Percentiles rank a stretch among this genome's conserved stretches.
These are phyloP conservation scores for Chelon auratus DNA, from an alignment of 2,797 vertebrate genomes.

Conservation along the genomic window DNA sequence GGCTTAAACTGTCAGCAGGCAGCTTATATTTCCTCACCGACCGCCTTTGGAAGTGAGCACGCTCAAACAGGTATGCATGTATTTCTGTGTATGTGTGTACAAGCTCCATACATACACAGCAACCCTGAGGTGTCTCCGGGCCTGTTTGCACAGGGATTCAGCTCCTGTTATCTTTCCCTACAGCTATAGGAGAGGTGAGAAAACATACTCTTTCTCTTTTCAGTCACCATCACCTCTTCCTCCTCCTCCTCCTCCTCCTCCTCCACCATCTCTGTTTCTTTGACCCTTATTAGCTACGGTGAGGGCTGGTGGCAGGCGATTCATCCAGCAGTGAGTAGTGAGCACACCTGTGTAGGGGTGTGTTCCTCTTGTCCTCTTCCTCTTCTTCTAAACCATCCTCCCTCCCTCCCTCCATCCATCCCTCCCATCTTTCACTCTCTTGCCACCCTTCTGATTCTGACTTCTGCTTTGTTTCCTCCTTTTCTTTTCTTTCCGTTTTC, in stretches of 20 bases:
- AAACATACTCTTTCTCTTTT: constrained; percentile 66
- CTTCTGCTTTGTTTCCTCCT: constrained; percentile 26
- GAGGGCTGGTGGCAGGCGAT: constrained; percentile 73
- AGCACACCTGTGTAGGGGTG: constrained; percentile 78
- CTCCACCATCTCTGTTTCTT: constrained; percentile 57
- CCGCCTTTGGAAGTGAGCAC: constrained; percentile 50
- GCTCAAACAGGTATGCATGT: constrained; percentile 42
- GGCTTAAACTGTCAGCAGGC: constrained; percentile 70
- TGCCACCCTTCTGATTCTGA: constrained; percentile 25
- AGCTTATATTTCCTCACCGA: constrained; percentile 65
- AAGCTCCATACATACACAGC: constrained; percentile 14
- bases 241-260: constrained; percentile 9
- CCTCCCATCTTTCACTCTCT: constrained; percentile 54
- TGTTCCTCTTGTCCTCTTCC: constrained; percentile 41
- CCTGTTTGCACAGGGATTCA: constrained; percentile 82
- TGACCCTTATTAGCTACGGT: constrained; percentile 76
- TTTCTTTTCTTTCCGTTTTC: constrained; percentile 31
- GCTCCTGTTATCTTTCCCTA: constrained; percentile 78
- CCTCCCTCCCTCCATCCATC: constrained; percentile 3
- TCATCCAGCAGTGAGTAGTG: constrained; percentile 53
- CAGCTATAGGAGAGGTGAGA: constrained; percentile 76
- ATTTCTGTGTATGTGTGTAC: constrained; percentile 22
- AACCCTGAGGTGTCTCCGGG: constrained; percentile 64
- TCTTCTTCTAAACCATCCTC: constrained; percentile 13
- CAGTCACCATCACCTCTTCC: constrained; percentile 38